Conservation (phyloP, 2,797 vertebrate genomes). For the Chaetophractus vellerosus region DNA sequence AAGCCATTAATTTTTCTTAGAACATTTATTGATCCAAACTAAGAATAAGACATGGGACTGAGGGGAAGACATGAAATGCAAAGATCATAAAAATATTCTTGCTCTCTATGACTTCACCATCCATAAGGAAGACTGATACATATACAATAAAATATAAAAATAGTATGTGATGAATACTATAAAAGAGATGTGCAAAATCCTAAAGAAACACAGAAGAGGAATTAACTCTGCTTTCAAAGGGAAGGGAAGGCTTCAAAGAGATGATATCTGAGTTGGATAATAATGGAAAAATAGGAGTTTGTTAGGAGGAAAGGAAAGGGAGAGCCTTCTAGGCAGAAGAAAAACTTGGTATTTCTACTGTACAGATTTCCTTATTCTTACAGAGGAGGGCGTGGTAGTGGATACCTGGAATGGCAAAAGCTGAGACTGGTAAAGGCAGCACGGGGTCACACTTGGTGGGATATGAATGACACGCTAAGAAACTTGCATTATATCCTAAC, state of each 20-base stretch:
- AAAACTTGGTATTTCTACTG: background rate
- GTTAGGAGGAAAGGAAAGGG: background rate
- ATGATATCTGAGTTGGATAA: background rate
- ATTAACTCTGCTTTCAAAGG: conserved; percentile 3
- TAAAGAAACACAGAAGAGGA: background rate
- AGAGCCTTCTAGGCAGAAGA: conserved; percentile 17
- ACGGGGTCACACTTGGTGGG: background rate
- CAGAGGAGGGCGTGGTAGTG: background rate
- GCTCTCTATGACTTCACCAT: conserved; percentile 9
- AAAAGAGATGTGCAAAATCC: background rate
- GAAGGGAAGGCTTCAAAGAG: conserved; percentile 42
- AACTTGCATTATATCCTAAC: background rate
- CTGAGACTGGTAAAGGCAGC: background rate
- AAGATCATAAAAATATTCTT: conserved; percentile 53
- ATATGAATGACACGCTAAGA: conserved; percentile 3
- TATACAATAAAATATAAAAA: background rate
- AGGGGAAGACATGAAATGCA: background rate
- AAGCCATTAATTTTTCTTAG: conserved; percentile 13
- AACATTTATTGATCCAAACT: background rate
- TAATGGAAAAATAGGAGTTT: conserved; percentile 45
- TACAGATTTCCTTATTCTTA: background rate
- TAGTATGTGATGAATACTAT: background rate
- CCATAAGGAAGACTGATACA: background rate
- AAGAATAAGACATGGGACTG: conserved; percentile 13
- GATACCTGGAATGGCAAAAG: background rate